Evolutionary conservation across 2,888 invertebrate genomes (phyloP).

Genomic region (Fragum fragum): DNA sequence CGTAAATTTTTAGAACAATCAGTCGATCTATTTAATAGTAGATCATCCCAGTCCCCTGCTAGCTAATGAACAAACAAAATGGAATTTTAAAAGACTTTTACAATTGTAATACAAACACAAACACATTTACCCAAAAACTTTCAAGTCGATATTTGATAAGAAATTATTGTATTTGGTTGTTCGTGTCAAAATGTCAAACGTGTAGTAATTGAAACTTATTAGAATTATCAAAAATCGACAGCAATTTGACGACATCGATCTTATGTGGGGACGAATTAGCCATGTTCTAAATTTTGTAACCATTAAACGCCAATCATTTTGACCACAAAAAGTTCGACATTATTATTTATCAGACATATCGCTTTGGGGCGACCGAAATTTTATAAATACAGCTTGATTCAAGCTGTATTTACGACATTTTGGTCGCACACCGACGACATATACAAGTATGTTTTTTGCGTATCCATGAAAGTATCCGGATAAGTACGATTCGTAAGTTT

Average conservation of each 20-base stretch:
- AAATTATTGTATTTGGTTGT: conserved; percentile 13
- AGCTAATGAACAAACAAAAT: not conserved
- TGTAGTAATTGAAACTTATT: conserved; percentile 12
- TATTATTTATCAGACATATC: no score
- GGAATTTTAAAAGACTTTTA: not conserved
- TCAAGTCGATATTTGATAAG: conserved; percentile 4
- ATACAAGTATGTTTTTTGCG: no score
- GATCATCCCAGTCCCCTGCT: no score
- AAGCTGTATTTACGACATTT: no score
- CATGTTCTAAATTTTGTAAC: conserved; percentile 8
- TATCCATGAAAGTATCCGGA: no score
- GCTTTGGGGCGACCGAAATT: no score
- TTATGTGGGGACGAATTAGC: not conserved
- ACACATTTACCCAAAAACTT: not conserved
- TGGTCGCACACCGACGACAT: no score
- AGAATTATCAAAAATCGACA: conserved; percentile 12
- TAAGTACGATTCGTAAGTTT: no score
- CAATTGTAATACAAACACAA: not conserved
- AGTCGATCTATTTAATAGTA: no score
- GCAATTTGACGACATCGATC: not conserved
- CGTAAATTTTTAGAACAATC: no score
- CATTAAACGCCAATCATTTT: not conserved
- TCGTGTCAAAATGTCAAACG: conserved; percentile 24
- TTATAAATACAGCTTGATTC: no score
- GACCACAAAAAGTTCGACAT: no score